Conservation (phyloP, 2,888 invertebrate species). For the Nomada flava region DNA sequence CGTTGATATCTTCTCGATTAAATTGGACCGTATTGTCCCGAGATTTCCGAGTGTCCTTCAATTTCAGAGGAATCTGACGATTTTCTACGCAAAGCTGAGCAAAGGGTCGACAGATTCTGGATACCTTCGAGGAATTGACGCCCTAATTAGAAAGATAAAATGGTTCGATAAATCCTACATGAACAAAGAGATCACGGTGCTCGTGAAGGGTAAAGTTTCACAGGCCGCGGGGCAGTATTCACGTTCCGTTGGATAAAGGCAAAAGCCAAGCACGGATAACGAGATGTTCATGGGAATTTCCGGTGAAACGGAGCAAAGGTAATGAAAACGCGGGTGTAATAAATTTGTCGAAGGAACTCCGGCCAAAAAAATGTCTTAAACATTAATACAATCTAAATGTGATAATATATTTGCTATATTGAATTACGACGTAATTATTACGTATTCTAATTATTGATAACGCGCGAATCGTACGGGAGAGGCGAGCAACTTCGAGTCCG, state of each 20-base stretch:
- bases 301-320: background rate
- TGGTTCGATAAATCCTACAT: background rate
- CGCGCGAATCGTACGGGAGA: slow-evolving; percentile 68
- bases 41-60: background rate
- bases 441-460: slow-evolving; percentile 67
- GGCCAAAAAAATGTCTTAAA: slow-evolving; percentile 76
- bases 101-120: slow-evolving; percentile 48
- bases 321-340: slow-evolving; percentile 26
- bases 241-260: background rate
- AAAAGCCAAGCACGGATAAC: background rate
- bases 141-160: slow-evolving; percentile 14
- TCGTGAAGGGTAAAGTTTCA: background rate
- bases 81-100: slow-evolving; percentile 27
- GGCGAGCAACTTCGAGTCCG: slow-evolving; percentile 64
- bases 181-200: background rate
- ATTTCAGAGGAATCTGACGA: slow-evolving; percentile 10
- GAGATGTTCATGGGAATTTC: no score
- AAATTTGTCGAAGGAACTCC: slow-evolving; percentile 69
- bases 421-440: slow-evolving; percentile 76
- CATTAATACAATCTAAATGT: slow-evolving; percentile 84
- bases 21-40: background rate
- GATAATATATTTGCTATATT: slow-evolving; percentile 84
- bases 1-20: background rate
- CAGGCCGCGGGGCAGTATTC: no score
- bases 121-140: slow-evolving; percentile 62